Evolutionary conservation across 2,888 invertebrate species (phyloP), one percentile per base, ranked within the genome.

Genomic region (Escarpia spicata): DNA sequence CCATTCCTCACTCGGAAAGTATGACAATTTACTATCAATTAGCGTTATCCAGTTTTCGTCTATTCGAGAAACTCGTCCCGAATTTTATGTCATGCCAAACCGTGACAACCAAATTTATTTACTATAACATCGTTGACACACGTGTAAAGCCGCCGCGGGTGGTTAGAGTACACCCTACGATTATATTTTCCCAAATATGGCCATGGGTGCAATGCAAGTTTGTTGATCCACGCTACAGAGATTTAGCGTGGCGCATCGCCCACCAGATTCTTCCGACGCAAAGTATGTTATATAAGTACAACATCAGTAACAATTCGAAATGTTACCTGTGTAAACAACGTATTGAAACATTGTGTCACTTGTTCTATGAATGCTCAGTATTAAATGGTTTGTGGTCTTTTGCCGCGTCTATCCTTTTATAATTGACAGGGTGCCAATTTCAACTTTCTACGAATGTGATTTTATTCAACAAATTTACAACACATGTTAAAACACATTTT

Each of bases 241-340:
- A 91, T 44, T 26, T n/a, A 19, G 91, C 90, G 9, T 90, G 90
- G 90, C 8, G 90, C 8, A 90, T 90, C 2, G 90, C 4, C 43
- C 10, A n/a, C 31, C 31, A 91, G 4, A n/a, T 19, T 43, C 12
- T 19, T 4, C 91, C 91, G 4, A 91, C 9, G 10, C 91, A 91
- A 91, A 91, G 31, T 91, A 19, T 91, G 4, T 60, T 60, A 1
- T 60, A 60, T 26, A 60, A 90, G 43, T 90, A 90, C 19, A 3
- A 91, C 26, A 91, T 12, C 12, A 43, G 19, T n/a, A 91, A 26
- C 8, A n/a, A n/a, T 15, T 15, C 1, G 0, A 19, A 91, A 19
- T 91, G 91, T n/a, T 91, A 91, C 44, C 4, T 91, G 19, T 91
- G n/a, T 91, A 91, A 91, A 91, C 19, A 15, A 4, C n/a, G 44